Percentiles rank a stretch among this genome's conserved stretches.
phyloP scores from a whole-genome alignment of 1,140 invertebrate genomes.

The Neodiprion virginianus region DNA sequence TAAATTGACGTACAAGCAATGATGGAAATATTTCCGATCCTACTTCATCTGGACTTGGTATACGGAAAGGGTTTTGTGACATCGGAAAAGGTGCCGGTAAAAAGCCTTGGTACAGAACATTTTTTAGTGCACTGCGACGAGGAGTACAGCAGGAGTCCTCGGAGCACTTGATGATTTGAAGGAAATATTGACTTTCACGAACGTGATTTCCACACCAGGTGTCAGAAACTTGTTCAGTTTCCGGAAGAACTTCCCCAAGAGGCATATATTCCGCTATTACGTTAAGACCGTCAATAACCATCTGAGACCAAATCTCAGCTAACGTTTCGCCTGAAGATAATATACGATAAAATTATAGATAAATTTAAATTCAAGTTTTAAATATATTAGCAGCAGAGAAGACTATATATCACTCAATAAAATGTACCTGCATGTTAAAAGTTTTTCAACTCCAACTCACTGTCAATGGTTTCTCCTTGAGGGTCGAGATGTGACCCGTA shows the following conservation, averaged over 20 bases:
- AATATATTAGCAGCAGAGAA: no score
- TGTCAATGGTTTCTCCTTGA: slow-evolving; percentile 43
- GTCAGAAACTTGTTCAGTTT: neutral
- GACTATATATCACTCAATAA: no score
- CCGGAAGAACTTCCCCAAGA: neutral
- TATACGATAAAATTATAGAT: no score
- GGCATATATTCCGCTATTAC: neutral
- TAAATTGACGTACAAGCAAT: neutral
- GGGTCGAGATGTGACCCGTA: slow-evolving; percentile 51
- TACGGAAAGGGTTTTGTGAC: neutral
- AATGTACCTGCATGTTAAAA: slow-evolving; percentile 39
- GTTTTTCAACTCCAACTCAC: slow-evolving; percentile 44
- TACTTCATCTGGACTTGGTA: neutral
- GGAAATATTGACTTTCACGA: neutral
- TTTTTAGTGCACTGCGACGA: neutral
- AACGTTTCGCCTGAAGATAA: neutral
- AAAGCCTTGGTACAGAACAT: neutral
- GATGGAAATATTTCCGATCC: neutral
- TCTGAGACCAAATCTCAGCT: neutral
- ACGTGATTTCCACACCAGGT: neutral
- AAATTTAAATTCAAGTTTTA: no score
- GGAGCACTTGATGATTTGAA: slow-evolving; percentile 23
- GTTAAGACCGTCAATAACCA: neutral
- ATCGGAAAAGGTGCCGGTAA: neutral
- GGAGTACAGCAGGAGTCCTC: slow-evolving; percentile 12